Conservation (phyloP, 2,797 vertebrate species). For the Microctenopoma lineatum region DNA sequence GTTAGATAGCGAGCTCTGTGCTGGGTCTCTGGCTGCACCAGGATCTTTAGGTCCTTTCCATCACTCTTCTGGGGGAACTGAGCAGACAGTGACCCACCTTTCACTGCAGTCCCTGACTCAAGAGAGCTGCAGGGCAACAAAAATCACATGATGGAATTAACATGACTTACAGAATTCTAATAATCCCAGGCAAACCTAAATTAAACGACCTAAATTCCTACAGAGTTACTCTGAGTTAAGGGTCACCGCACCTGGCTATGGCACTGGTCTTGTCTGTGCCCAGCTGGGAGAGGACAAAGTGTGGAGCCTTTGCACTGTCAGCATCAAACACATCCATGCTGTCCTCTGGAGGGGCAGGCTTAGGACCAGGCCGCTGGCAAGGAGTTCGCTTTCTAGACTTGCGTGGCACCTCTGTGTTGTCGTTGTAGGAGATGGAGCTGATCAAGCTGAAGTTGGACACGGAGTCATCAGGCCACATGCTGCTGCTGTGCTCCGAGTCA, state of each 20-base stretch:
- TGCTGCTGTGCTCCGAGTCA: slow-evolving; percentile 98
- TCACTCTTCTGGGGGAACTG: slow-evolving; percentile 95
- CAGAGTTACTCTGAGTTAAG: not conserved
- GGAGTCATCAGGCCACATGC: slow-evolving; percentile 98
- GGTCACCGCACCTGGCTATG: slow-evolving; percentile 84
- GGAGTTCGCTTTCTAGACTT: slow-evolving; percentile 98
- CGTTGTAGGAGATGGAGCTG: slow-evolving; percentile 97
- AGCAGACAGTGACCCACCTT: slow-evolving; percentile 90
- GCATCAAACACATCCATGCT: slow-evolving; percentile 99
- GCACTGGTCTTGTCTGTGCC: slow-evolving; percentile 94
- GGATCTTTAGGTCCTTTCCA: slow-evolving; percentile 97
- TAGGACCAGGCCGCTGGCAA: slow-evolving; percentile 96
- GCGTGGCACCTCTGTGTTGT: slow-evolving; percentile 98
- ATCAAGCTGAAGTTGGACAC: slow-evolving; percentile 99
- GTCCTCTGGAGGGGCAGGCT: slow-evolving; percentile 91
- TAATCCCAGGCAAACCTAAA: slow-evolving; percentile 12
- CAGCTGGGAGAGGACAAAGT: slow-evolving; percentile 99
- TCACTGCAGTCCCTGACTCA: slow-evolving; percentile 81
- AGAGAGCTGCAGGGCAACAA: slow-evolving; percentile 72
- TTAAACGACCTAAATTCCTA: slow-evolving; percentile 22
- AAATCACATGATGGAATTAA: slow-evolving; percentile 21
- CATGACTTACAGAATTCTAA: slow-evolving; percentile 16
- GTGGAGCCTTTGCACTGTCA: slow-evolving; percentile 98
- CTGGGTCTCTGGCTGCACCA: slow-evolving; percentile 97
- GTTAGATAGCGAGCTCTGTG: slow-evolving; percentile 98